These are phyloP conservation scores for Poliocrania exsul DNA, from an alignment of 2,797 vertebrate genomes.

Conservation along the genomic window DNA sequence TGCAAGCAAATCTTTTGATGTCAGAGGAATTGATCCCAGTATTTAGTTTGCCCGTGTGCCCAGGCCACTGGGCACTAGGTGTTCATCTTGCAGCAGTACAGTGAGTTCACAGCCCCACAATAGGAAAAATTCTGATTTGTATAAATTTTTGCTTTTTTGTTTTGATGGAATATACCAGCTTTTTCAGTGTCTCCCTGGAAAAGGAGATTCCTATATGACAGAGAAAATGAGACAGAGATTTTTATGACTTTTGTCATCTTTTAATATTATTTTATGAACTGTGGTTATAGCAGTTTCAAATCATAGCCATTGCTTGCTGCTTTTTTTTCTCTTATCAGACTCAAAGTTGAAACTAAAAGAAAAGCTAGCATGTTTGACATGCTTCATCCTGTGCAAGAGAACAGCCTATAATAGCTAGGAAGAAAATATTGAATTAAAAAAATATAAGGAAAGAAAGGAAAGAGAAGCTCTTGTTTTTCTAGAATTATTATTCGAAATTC, in stretches of 20 bases:
- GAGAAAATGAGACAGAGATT: conserved; percentile 25
- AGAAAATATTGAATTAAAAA: neutral
- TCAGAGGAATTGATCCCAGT: neutral
- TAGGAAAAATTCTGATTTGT: neutral
- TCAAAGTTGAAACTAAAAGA: conserved; percentile 37
- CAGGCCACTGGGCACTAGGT: neutral
- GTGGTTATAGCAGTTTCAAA: neutral
- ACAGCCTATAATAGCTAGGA: neutral
- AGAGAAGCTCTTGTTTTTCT: neutral
- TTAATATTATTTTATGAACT: conserved; percentile 43
- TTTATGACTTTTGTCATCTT: conserved; percentile 55
- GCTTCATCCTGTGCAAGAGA: neutral
- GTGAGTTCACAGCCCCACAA: neutral
- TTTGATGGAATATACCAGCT: neutral
- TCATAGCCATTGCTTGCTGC: neutral
- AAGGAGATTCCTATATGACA: conserved; percentile 7
- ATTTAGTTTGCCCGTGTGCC: neutral
- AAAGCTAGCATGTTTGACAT: conserved; percentile 9
- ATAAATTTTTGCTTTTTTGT: neutral
- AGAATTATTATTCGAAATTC: neutral
- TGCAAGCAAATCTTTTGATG: neutral
- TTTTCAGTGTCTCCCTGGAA: neutral
- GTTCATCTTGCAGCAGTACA: neutral
- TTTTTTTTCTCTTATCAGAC: conserved; percentile 49
- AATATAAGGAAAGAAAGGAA: neutral